Base-by-base conservation (phyloP, 2,888 invertebrate species). In the Ochropleura plecta region DNA sequence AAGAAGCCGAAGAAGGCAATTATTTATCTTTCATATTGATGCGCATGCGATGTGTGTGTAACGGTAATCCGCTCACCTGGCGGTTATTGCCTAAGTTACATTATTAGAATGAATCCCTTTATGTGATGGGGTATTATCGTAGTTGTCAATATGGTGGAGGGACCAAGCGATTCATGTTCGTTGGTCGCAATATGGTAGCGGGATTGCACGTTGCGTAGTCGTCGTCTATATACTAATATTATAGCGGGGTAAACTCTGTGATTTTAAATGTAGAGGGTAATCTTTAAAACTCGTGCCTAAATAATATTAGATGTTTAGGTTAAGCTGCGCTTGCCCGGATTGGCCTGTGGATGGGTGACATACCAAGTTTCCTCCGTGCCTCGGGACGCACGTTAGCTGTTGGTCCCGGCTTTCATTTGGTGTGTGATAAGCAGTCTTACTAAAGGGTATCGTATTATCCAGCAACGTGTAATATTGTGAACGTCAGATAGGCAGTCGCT, bases 1-100 rank as follows among this genome's bases (percentile, higher is more conserved):
- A 92, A 89, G 88, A 89, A 88, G 83, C 82, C 87, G 90, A 92
- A 89, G 88, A 89, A 88, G 84, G 83, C 87, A 87, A 93, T 94
- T 93, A 94, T 94, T 94, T 94, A 93, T 94, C 90, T 94, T 92
- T 89, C 91, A 89, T 91, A 90, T 87, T 88, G 89, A 90, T 84
- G 78, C 83, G 78, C 76, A 46, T 51, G 81, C 86, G 79, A 83
- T 88, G 86, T 88, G 86, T 86, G 83, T 67, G 87, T 79, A 85
- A 82, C 83, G 80, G 87, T 87, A 89, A 89, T 83, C 86, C 89
- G 82, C 80, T 83, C 86, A 86, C 88, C 86, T 86, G 81, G 63
- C 59, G 77, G 73, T 88, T 84, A 88, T 81, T 87, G 79, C 62
- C 70, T 65, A 84, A 87, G 70, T 86, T 86, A 87, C 84, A 86